phyloP scores from a whole-genome alignment of 2,113 vertebrate genomes.

The Salvelinus sp. region DNA sequence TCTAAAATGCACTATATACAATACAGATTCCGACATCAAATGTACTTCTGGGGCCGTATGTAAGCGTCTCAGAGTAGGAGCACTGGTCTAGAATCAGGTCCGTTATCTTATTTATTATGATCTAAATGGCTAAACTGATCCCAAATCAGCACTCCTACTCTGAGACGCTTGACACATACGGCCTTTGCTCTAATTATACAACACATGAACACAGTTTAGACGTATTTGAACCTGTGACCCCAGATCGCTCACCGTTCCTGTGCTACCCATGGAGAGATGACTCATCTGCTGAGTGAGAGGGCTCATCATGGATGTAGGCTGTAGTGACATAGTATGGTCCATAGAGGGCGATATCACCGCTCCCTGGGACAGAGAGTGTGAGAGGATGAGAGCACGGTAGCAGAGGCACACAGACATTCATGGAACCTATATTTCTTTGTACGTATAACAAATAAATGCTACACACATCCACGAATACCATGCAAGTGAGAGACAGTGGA shows the following conservation, averaged over 20 bases:
- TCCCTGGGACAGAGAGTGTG: conserved; percentile 73
- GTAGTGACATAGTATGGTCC: conserved; percentile 97
- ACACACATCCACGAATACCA: neutral
- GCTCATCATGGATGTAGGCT: conserved; percentile 90
- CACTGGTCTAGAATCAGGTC: no score
- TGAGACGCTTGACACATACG: no score
- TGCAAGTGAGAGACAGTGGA: neutral
- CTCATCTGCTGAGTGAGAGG: conserved; percentile 96
- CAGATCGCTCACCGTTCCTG: conserved; percentile 82
- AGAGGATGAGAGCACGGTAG: conserved; percentile 18
- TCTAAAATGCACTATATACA: neutral
- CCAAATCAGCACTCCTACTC: no score
- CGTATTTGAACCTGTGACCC: neutral
- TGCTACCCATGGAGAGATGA: conserved; percentile 91
- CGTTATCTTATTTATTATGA: no score
- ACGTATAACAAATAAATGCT: neutral
- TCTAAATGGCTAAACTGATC: no score
- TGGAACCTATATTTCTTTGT: neutral
- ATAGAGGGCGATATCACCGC: conserved; percentile 97
- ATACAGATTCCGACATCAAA: neutral
- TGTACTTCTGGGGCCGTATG: neutral
- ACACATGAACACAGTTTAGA: no score
- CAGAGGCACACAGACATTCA: neutral
- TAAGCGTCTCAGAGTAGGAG: neutral
- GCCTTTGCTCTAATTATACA: no score